These are phyloP conservation scores for Vespertilio murinus DNA, from an alignment of 2,797 vertebrate genomes.

Conservation along the genomic window DNA sequence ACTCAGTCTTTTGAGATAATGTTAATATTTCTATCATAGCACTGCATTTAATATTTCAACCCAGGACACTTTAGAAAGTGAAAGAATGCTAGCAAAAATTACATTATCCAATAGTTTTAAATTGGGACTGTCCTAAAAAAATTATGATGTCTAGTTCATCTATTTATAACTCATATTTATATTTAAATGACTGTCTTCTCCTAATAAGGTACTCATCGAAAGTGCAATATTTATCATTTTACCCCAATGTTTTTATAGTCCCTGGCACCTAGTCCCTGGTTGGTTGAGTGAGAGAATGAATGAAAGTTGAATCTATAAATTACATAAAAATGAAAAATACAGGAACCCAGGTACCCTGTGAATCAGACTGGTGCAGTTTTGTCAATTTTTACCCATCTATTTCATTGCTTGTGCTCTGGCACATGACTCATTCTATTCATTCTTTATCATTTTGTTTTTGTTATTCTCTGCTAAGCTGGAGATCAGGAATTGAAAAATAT, in stretches of 20 bases:
- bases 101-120: background rate
- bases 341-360: background rate
- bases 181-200: background rate
- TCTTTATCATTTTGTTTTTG: constrained; percentile 15
- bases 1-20: background rate
- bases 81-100: background rate
- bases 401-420: background rate
- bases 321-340: background rate
- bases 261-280: background rate
- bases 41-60: background rate
- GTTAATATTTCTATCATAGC: constrained; percentile 3
- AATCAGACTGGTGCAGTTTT: background rate
- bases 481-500: constrained; percentile 8
- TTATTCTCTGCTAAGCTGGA: constrained; percentile 27
- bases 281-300: background rate
- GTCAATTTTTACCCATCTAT: background rate
- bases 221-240: background rate
- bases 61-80: background rate
- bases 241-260: background rate
- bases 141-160: background rate
- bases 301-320: background rate
- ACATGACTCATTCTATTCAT: background rate
- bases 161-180: background rate
- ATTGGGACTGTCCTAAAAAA: background rate
- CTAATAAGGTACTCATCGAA: background rate